Conservation (phyloP, 1,140 invertebrate genomes). For the Drosophila lacertosa region DNA sequence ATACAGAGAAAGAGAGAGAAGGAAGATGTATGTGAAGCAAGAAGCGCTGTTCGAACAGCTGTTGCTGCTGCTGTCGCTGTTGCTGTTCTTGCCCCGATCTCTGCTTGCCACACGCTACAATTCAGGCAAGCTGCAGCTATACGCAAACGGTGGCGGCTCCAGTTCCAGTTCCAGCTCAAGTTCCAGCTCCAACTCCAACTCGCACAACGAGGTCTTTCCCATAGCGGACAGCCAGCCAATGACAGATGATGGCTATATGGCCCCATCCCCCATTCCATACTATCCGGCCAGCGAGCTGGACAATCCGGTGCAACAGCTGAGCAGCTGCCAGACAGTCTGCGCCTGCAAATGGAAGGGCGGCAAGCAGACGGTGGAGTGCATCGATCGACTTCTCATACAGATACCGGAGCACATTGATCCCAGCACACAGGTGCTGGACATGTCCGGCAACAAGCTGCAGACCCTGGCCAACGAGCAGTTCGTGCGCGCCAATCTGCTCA, state of each 20-base stretch:
- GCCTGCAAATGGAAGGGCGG: constrained; percentile 96
- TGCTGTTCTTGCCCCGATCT: constrained; percentile 11
- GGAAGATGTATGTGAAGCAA: constrained; percentile 6
- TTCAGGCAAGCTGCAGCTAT: constrained; percentile 2
- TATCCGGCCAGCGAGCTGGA: constrained; percentile 45
- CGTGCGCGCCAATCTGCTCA: constrained; percentile 90
- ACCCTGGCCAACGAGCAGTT: constrained; percentile 92
- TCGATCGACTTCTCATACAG: constrained; percentile 90
- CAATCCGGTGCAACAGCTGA: constrained; percentile 61
- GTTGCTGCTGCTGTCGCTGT: constrained; percentile 5
- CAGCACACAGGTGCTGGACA: constrained; percentile 94
- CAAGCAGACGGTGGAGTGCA: constrained; percentile 95
- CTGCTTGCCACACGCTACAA: constrained; percentile 20
- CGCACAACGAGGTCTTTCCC: constrained; percentile 70
- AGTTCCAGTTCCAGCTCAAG: constrained; percentile 2
- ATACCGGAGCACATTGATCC: constrained; percentile 93
- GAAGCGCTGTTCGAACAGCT: not conserved
- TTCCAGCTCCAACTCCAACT: constrained; percentile 2
- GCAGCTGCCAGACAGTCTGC: constrained; percentile 90
- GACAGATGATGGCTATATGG: constrained; percentile 73
- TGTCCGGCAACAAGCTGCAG: constrained; percentile 93
- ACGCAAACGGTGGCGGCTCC: not conserved
- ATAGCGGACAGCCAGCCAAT: constrained; percentile 78
- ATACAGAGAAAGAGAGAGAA: not conserved
- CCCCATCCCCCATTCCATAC: constrained; percentile 33